These are phyloP conservation scores for Oopsacas minuta DNA, from an alignment of 37 sponge, comb jelly and placozoan genomes.

Conservation along the genomic window DNA sequence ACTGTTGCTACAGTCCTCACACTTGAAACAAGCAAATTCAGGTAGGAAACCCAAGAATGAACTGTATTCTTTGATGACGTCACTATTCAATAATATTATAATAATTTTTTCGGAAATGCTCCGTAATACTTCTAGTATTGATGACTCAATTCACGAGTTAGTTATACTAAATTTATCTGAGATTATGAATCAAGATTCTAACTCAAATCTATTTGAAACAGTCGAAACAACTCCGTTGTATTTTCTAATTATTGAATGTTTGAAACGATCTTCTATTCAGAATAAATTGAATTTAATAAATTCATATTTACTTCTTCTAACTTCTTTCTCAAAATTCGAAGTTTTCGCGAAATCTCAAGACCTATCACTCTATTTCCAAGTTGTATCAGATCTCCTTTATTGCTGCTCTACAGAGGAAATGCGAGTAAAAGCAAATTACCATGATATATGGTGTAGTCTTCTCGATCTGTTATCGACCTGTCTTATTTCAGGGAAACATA, in stretches of 20 bases:
- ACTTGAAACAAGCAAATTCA: not conserved
- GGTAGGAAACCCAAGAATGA: not conserved
- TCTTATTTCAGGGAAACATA: conserved; percentile 3
- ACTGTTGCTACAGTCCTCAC: not conserved
- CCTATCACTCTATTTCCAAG: conserved; percentile 1
- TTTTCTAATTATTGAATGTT: conserved; percentile 2
- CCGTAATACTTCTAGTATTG: not conserved
- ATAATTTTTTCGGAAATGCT: not conserved
- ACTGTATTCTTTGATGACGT: not conserved
- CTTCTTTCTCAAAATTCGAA: not conserved
- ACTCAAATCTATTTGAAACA: not conserved
- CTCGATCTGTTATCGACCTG: not conserved
- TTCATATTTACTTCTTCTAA: not conserved
- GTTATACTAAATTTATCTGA: not conserved
- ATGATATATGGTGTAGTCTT: not conserved
- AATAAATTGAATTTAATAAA: not conserved
- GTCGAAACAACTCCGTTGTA: conserved; percentile 12
- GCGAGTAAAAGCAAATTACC: not conserved
- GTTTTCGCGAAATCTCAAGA: conserved; percentile 13
- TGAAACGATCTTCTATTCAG: not conserved
- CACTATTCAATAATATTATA: not conserved
- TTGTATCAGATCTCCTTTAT: not conserved
- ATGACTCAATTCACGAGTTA: not conserved
- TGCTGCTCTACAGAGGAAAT: not conserved
- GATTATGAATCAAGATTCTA: not conserved